Evolutionary conservation across 1,140 invertebrate genomes (phyloP).

Genomic region (Heliconius melpomene): DNA sequence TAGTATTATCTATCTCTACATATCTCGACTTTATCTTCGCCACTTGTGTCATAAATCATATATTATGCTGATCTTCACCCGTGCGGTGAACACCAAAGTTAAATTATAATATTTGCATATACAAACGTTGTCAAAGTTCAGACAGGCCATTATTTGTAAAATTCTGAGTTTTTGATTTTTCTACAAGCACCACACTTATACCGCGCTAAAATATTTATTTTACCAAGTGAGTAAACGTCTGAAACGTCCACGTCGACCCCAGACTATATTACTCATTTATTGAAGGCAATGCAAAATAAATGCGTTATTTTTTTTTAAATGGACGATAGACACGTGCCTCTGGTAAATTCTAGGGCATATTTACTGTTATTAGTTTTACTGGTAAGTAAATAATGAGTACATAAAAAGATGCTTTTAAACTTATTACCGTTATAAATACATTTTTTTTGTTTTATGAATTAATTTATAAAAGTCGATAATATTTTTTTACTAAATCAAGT

Average conservation of each 20-base stretch:
- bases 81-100: slow-evolving; percentile 34
- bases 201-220: too few species aligned
- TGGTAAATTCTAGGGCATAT: too few species aligned
- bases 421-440: too few species aligned
- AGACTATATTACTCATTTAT: too few species aligned
- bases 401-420: too few species aligned
- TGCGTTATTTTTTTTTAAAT: too few species aligned
- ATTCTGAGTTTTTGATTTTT: slow-evolving; percentile 30
- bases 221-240: too few species aligned
- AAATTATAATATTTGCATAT: slow-evolving; percentile 49
- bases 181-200: neutral
- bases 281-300: too few species aligned
- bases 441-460: neutral
- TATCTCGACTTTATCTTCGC: neutral
- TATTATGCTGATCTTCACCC: slow-evolving; percentile 7
- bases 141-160: slow-evolving; percentile 35
- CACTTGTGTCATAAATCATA: neutral
- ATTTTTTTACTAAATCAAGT: neutral
- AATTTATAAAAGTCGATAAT: neutral
- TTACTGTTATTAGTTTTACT: too few species aligned
- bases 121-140: slow-evolving; percentile 40
- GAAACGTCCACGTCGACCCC: too few species aligned
- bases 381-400: too few species aligned
- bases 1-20: neutral
- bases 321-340: too few species aligned